A percentile compares a stretch with the other conserved stretches of the same genome.
Conservation (phyloP, 2,113 vertebrate genomes). For the Malurus cyaneus region DNA sequence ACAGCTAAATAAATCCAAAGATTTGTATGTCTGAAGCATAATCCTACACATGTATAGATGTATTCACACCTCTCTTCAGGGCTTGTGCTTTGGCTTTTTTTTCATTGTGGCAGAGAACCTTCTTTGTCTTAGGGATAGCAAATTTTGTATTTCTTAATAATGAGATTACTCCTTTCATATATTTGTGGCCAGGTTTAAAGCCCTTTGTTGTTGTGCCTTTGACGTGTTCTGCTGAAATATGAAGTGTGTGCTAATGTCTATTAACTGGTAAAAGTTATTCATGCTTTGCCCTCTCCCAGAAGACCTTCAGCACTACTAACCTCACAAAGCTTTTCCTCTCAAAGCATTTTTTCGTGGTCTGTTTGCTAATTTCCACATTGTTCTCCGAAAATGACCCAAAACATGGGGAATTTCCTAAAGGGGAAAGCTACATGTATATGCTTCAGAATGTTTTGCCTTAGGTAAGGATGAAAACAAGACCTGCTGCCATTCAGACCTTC, state of each 20-base stretch:
- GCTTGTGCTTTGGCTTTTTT: neutral
- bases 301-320: neutral
- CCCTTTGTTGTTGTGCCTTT: neutral
- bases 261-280: neutral
- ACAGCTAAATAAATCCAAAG: neutral
- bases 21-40: neutral
- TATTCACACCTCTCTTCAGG: neutral
- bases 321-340: neutral
- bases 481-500: neutral
- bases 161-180: neutral
- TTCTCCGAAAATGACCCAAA: neutral
- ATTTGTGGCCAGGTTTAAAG: neutral
- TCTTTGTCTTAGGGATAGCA: neutral
- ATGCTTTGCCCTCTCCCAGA: neutral
- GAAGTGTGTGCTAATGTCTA: neutral
- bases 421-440: neutral
- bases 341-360: neutral
- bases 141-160: neutral
- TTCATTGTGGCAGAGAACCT: neutral
- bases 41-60: neutral
- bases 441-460: neutral
- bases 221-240: neutral
- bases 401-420: neutral
- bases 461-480: neutral
- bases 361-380: neutral